Conservation (phyloP, 2,113 vertebrate genomes). For the Hucho hucho region DNA sequence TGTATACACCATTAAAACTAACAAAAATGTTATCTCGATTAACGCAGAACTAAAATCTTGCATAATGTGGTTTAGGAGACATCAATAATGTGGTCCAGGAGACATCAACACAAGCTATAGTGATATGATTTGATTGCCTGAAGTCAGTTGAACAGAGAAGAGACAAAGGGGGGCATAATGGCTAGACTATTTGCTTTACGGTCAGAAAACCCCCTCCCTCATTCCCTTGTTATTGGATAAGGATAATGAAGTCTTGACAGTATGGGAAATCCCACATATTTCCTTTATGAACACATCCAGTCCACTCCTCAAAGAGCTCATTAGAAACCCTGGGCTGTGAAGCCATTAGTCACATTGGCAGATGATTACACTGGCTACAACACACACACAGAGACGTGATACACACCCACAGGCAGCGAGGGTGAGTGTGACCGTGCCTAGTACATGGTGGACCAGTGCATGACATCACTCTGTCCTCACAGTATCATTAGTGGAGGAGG, state of each 20-base stretch:
- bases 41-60: no score
- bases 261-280: constrained; percentile 47
- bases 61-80: no score
- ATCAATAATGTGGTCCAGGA: no score
- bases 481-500: constrained; percentile 48
- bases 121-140: no score
- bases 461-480: constrained; percentile 67
- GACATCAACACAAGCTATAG: no score
- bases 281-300: constrained; percentile 59
- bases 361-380: background rate
- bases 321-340: constrained; percentile 58
- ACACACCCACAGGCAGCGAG: constrained; percentile 32
- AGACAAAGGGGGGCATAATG: no score
- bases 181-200: no score
- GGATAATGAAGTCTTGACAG: constrained; percentile 42
- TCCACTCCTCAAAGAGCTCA: constrained; percentile 41
- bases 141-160: no score
- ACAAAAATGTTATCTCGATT: no score
- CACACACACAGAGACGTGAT: constrained; percentile 35
- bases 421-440: constrained; percentile 68
- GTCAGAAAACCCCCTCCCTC: background rate
- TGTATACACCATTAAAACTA: no score
- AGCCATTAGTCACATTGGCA: constrained; percentile 60
- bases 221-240: constrained; percentile 23
- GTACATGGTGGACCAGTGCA: constrained; percentile 63